Percentiles rank a stretch among this genome's conserved stretches.
Evolutionary conservation across 2,113 vertebrate species (phyloP).

Genomic region (Galemys pyrenaicus): DNA sequence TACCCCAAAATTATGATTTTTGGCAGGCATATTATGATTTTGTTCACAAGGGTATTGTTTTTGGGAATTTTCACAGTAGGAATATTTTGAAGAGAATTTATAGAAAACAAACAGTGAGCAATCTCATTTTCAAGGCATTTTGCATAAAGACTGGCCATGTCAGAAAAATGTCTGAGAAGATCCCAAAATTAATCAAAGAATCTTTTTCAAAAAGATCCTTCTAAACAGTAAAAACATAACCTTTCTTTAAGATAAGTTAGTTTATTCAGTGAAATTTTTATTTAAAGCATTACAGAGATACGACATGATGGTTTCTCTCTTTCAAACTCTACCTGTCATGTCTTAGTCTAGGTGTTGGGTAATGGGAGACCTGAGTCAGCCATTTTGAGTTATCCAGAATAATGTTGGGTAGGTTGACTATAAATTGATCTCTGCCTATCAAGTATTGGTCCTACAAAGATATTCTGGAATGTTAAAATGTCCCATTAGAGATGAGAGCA

Average conservation of each 20-base stretch:
- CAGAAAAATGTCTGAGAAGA: constrained; percentile 53
- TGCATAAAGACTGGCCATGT: constrained; percentile 50
- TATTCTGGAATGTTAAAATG: neutral
- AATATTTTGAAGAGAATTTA: constrained; percentile 76
- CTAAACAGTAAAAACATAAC: constrained; percentile 57
- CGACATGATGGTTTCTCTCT: neutral
- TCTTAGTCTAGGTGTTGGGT: neutral
- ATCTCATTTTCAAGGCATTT: constrained; percentile 63
- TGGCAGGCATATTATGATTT: constrained; percentile 69
- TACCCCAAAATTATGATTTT: constrained; percentile 68
- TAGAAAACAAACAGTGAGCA: constrained; percentile 35
- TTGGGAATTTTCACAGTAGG: constrained; percentile 66
- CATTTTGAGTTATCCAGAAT: constrained; percentile 10
- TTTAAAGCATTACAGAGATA: neutral
- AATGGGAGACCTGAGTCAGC: neutral
- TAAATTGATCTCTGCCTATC: neutral
- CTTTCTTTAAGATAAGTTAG: constrained; percentile 1
- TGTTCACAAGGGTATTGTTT: constrained; percentile 69
- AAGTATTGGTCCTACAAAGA: neutral
- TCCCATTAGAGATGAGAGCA: neutral
- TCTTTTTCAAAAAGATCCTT: constrained; percentile 42
- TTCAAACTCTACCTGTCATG: neutral
- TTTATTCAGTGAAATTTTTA: constrained; percentile 42
- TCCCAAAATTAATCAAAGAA: constrained; percentile 64
- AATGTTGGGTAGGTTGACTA: neutral